phyloP scores from a whole-genome alignment of 2,888 invertebrate species.

The Ophraella communa region DNA sequence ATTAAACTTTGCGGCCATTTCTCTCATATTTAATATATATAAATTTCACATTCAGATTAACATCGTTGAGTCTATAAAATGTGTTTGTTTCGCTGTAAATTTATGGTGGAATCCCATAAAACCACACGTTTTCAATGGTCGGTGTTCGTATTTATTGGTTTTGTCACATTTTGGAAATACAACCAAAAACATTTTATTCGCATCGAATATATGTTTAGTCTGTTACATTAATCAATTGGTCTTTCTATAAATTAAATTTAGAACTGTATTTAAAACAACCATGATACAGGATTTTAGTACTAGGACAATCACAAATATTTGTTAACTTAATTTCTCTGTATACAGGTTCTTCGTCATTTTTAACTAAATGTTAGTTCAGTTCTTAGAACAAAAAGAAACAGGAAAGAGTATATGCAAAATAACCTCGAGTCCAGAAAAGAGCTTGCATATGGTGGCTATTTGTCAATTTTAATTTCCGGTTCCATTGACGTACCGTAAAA shows the following conservation, averaged over 20 bases:
- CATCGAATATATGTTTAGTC: slow-evolving; percentile 8
- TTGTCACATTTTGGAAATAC: slow-evolving; percentile 19
- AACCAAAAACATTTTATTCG: slow-evolving; percentile 17
- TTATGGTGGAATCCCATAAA: slow-evolving; percentile 24
- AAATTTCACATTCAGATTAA: slow-evolving; percentile 21
- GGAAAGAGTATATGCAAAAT: too few relatives aligned
- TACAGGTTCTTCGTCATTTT: too few relatives aligned
- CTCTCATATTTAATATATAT: slow-evolving; percentile 23
- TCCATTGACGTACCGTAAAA: too few relatives aligned
- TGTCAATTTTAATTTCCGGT: too few relatives aligned
- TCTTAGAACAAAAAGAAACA: too few relatives aligned
- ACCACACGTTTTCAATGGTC: slow-evolving; percentile 20
- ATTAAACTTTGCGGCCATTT: slow-evolving; percentile 21
- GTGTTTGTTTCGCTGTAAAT: slow-evolving; percentile 23
- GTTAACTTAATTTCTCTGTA: too few relatives aligned
- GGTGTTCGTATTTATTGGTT: slow-evolving; percentile 26
- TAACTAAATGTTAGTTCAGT: too few relatives aligned
- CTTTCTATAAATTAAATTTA: not conserved
- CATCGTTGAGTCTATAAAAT: slow-evolving; percentile 21
- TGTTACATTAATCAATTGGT: not conserved
- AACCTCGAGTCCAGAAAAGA: too few relatives aligned
- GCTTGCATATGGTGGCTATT: too few relatives aligned
- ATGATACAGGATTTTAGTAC: too few relatives aligned
- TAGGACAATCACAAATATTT: too few relatives aligned
- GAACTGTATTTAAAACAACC: not conserved